These are phyloP conservation scores for Plumapathes pennacea DNA, from an alignment of 92 coral and sea anemone species.

Conservation along the genomic window DNA sequence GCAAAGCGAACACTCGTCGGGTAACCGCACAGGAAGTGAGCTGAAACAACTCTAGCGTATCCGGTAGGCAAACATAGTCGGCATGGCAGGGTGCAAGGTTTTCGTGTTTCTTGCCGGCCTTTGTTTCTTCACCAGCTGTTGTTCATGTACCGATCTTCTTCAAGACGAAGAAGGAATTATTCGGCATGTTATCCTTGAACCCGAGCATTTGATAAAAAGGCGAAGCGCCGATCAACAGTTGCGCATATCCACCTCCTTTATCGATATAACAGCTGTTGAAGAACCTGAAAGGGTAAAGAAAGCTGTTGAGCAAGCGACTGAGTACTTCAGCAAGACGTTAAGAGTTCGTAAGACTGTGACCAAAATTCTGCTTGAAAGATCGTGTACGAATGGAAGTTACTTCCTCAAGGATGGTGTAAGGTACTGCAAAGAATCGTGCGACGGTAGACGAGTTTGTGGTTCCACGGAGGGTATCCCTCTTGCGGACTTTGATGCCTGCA, in stretches of 20 bases:
- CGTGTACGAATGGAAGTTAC: constrained; percentile 57
- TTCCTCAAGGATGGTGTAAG: constrained; percentile 51
- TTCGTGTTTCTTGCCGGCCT: no score
- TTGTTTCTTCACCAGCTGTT: constrained; percentile 1
- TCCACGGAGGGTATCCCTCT: constrained; percentile 45
- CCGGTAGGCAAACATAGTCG: no score
- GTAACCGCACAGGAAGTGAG: no score
- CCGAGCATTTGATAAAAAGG: constrained; percentile 49
- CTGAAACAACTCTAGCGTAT: no score
- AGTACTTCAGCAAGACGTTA: constrained; percentile 65
- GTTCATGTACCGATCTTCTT: constrained; percentile 20
- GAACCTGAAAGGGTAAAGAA: constrained; percentile 25
- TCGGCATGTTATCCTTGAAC: constrained; percentile 60
- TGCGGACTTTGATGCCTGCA: constrained; percentile 75
- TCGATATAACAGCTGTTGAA: constrained; percentile 52
- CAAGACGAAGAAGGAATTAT: constrained; percentile 74
- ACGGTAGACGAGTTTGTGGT: constrained; percentile 62
- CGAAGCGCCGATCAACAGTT: constrained; percentile 69
- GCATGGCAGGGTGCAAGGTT: no score
- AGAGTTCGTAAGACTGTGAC: constrained; percentile 70
- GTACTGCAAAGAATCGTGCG: constrained; percentile 70
- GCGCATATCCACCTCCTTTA: constrained; percentile 64
- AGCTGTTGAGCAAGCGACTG: constrained; percentile 49
- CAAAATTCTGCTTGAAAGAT: constrained; percentile 72
- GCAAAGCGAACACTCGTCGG: no score